A percentile compares a stretch with the other conserved stretches of the same genome.
These are phyloP conservation scores for Rhinolophus sinicus DNA, from an alignment of 2,113 vertebrate genomes.

Conservation along the genomic window DNA sequence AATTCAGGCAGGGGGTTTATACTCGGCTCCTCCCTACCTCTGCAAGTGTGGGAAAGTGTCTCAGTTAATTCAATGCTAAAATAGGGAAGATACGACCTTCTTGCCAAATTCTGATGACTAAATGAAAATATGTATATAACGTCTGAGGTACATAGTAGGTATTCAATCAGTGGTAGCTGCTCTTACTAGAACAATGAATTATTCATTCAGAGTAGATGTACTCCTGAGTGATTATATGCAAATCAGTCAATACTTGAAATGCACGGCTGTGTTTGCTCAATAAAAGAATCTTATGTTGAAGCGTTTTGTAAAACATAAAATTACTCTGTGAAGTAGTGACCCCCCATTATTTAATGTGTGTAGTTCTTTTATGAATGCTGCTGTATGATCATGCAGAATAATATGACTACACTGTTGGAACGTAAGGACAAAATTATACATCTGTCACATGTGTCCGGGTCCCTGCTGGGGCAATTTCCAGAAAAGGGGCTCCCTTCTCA, in stretches of 20 bases:
- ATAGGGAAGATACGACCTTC: background rate
- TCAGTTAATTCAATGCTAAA: background rate
- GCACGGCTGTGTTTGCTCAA: background rate
- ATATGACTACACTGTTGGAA: background rate
- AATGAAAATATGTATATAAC: slow-evolving; percentile 5
- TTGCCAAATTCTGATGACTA: background rate
- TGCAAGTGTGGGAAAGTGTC: background rate
- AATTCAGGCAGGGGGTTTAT: background rate
- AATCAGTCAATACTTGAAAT: slow-evolving; percentile 54
- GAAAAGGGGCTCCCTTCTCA: background rate
- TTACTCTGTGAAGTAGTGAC: background rate
- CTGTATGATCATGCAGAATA: background rate
- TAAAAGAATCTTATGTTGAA: slow-evolving; percentile 35
- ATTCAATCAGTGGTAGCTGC: background rate
- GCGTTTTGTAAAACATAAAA: slow-evolving; percentile 52
- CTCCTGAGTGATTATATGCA: slow-evolving; percentile 44
- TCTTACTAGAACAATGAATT: slow-evolving; percentile 16
- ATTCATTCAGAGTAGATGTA: background rate
- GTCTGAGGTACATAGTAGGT: background rate
- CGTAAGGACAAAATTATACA: background rate
- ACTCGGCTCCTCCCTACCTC: accelerated
- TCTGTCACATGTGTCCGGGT: background rate
- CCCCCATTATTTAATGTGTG: slow-evolving; percentile 29
- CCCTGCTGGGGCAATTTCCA: background rate
- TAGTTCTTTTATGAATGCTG: background rate